These are phyloP conservation scores for Chloroceryle aenea DNA, from an alignment of 2,113 vertebrate genomes.

Conservation along the genomic window DNA sequence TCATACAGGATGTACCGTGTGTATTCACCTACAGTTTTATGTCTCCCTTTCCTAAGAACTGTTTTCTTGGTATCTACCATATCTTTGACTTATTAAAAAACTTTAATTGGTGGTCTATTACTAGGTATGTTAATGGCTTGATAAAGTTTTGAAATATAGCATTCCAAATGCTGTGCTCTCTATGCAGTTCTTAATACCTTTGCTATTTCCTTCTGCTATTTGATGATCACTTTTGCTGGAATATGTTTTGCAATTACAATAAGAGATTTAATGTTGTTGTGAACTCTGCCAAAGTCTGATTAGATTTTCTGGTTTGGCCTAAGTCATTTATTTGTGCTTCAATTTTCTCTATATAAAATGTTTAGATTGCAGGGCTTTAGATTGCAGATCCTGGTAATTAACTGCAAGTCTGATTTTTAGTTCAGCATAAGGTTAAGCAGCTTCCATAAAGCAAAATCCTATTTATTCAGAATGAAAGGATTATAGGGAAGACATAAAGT, in stretches of 20 bases:
- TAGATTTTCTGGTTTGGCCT: conserved; percentile 61
- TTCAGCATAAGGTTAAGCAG: conserved; percentile 60
- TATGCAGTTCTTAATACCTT: not conserved
- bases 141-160: not conserved
- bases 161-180: not conserved
- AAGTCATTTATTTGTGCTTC: conserved; percentile 43
- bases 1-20: not conserved
- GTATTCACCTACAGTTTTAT: not conserved
- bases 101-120: not conserved
- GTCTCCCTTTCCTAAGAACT: not conserved
- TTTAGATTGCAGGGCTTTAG: conserved; percentile 35
- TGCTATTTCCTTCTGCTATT: conserved; percentile 17
- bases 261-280: conserved; percentile 52
- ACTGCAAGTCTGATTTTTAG: conserved; percentile 63
- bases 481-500: conserved; percentile 30
- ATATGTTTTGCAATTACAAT: conserved; percentile 53
- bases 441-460: conserved; percentile 58
- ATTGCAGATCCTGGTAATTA: conserved; percentile 60
- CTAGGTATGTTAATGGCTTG: not conserved
- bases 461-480: conserved; percentile 52
- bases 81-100: not conserved
- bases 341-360: conserved; percentile 46
- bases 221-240: conserved; percentile 34
- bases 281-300: conserved; percentile 53
- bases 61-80: not conserved